Percentiles rank a stretch among this genome's conserved stretches.
These are phyloP conservation scores for Caranx ignobilis DNA, from an alignment of 2,113 vertebrate genomes.

Conservation along the genomic window DNA sequence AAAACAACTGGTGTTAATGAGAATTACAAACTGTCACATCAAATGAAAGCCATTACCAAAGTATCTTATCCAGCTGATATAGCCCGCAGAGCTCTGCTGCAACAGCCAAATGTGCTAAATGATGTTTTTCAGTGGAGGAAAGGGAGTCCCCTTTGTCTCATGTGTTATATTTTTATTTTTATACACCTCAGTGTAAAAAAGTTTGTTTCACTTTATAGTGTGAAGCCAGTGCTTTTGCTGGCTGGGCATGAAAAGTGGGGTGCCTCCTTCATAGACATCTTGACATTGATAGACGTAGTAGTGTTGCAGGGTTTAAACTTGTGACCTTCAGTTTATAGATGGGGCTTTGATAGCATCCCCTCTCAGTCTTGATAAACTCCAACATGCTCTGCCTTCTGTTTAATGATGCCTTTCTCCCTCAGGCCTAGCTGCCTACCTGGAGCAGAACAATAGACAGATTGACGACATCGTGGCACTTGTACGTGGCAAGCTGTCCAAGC, in stretches of 20 bases:
- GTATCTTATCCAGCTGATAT: not conserved
- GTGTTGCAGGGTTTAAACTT: constrained; percentile 16
- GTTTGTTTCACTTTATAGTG: not conserved
- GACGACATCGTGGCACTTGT: constrained; percentile 91
- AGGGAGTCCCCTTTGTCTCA: not conserved
- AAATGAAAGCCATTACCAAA: constrained; percentile 15
- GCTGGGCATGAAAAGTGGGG: not conserved
- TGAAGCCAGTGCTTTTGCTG: not conserved
- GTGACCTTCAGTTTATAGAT: constrained; percentile 14
- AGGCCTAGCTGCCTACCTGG: constrained; percentile 88
- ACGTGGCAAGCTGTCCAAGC: constrained; percentile 90
- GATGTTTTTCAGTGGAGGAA: not conserved
- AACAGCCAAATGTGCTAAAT: not conserved
- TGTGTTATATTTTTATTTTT: not conserved
- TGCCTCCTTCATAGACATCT: not conserved
- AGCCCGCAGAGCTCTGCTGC: constrained; percentile 4
- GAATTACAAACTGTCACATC: constrained; percentile 20
- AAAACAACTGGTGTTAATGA: constrained; percentile 25
- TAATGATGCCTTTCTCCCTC: constrained; percentile 22
- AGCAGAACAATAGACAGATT: constrained; percentile 88
- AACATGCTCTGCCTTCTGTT: not conserved
- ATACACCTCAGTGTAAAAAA: not conserved
- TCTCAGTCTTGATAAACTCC: constrained; percentile 2
- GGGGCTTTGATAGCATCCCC: constrained; percentile 5
- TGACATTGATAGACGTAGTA: constrained; percentile 9